These are phyloP conservation scores for Sebastes kiyomatsui DNA, from an alignment of 2,797 vertebrate species.

Conservation along the genomic window DNA sequence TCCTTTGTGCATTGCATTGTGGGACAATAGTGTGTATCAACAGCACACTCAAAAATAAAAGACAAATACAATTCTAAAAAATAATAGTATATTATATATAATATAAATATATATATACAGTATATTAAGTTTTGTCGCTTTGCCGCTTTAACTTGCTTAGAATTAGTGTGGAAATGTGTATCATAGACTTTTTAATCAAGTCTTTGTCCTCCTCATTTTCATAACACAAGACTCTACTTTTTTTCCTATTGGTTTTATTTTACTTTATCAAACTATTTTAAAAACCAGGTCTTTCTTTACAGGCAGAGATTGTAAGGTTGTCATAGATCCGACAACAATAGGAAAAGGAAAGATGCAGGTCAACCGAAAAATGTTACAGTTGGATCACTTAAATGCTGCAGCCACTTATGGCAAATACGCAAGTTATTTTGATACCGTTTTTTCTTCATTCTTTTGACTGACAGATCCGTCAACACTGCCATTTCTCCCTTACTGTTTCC, in stretches of 20 bases:
- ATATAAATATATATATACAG: too few species aligned
- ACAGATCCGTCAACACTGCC: conserved; percentile 67
- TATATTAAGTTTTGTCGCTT: too few species aligned
- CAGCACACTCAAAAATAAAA: background rate
- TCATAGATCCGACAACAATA: conserved; percentile 5
- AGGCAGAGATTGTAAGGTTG: background rate
- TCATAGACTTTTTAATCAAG: background rate
- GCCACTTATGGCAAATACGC: conserved; percentile 33
- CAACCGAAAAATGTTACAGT: conserved; percentile 18
- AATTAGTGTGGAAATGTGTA: background rate
- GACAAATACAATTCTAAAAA: background rate
- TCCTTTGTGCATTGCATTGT: background rate
- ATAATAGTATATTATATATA: too few species aligned
- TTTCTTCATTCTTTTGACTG: conserved; percentile 59
- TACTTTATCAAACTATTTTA: background rate
- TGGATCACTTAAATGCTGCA: conserved; percentile 44
- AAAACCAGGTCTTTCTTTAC: background rate
- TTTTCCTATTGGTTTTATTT: background rate
- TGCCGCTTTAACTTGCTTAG: background rate
- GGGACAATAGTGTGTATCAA: background rate
- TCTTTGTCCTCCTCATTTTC: background rate
- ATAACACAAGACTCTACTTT: too few species aligned
- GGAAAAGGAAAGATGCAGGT: conserved; percentile 10
- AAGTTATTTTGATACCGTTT: conserved; percentile 58
- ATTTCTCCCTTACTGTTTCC: conserved; percentile 54